phyloP scores from a whole-genome alignment of 2,113 vertebrate genomes.

The Pterocles gutturalis region DNA sequence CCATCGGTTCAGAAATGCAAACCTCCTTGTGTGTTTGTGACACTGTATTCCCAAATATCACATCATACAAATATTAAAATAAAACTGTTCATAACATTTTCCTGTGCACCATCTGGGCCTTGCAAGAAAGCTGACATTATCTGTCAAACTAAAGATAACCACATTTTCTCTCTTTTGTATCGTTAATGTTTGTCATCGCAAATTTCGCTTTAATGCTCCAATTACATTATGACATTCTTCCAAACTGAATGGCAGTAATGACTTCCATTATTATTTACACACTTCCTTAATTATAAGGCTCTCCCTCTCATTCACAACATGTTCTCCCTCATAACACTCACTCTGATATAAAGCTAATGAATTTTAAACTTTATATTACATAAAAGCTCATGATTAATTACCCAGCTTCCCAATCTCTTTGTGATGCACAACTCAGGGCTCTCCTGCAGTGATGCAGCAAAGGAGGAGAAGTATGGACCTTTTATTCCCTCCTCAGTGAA shows the following conservation, averaged over 20 bases:
- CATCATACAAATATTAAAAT: constrained; percentile 72
- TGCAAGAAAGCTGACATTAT: constrained; percentile 72
- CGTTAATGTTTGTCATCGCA: constrained; percentile 78
- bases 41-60: constrained; percentile 64
- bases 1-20: constrained; percentile 11
- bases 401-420: constrained; percentile 56
- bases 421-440: constrained; percentile 13
- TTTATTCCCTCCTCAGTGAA: constrained; percentile 41
- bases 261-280: constrained; percentile 86
- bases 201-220: constrained; percentile 81
- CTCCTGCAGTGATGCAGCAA: constrained; percentile 26
- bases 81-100: constrained; percentile 73
- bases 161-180: constrained; percentile 73
- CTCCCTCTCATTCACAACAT: constrained; percentile 75
- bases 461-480: not conserved
- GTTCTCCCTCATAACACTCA: constrained; percentile 56
- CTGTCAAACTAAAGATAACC: constrained; percentile 78
- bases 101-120: constrained; percentile 75
- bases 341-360: constrained; percentile 77
- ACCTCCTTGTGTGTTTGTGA: constrained; percentile 47
- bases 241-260: constrained; percentile 81
- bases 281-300: constrained; percentile 82
- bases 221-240: constrained; percentile 82
- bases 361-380: constrained; percentile 76
- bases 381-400: constrained; percentile 81